Evolutionary conservation across 2,797 vertebrate species (phyloP).

Genomic region (Propithecus perrieri): DNA sequence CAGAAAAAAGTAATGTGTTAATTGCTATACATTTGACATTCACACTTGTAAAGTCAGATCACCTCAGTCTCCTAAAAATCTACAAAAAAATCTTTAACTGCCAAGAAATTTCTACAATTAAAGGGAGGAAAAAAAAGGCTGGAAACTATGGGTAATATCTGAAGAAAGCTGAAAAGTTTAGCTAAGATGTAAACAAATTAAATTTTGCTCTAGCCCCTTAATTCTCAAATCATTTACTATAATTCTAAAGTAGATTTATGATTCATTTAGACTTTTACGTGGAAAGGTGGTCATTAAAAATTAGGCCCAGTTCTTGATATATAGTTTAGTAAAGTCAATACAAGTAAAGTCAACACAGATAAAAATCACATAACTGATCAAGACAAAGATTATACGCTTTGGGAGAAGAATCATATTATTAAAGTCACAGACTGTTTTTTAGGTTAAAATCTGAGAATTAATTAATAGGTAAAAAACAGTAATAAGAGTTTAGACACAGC

Average conservation of each 20-base stretch:
- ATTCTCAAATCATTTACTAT: neutral
- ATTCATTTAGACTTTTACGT: neutral
- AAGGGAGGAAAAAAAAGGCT: neutral
- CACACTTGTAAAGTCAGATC: neutral
- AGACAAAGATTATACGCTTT: neutral
- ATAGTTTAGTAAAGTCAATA: slow-evolving; percentile 33
- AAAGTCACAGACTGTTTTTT: neutral
- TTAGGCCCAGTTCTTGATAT: neutral
- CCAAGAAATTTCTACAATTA: slow-evolving; percentile 3
- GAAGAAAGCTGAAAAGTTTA: neutral
- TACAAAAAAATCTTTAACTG: neutral
- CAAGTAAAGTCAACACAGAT: neutral
- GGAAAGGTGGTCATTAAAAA: neutral
- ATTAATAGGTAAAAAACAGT: neutral
- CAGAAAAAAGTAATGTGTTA: neutral
- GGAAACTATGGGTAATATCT: neutral
- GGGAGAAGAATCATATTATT: neutral
- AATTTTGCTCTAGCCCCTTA: neutral
- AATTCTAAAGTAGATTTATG: slow-evolving; percentile 22
- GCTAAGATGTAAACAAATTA: slow-evolving; percentile 9
- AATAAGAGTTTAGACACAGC: neutral
- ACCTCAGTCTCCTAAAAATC: neutral
- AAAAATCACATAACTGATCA: neutral
- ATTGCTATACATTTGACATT: neutral
- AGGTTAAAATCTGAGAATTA: neutral